Percentiles rank a stretch among this genome's conserved stretches.
phyloP scores from a whole-genome alignment of 64 coral and sea anemone genomes.

The Montipora sp. region DNA sequence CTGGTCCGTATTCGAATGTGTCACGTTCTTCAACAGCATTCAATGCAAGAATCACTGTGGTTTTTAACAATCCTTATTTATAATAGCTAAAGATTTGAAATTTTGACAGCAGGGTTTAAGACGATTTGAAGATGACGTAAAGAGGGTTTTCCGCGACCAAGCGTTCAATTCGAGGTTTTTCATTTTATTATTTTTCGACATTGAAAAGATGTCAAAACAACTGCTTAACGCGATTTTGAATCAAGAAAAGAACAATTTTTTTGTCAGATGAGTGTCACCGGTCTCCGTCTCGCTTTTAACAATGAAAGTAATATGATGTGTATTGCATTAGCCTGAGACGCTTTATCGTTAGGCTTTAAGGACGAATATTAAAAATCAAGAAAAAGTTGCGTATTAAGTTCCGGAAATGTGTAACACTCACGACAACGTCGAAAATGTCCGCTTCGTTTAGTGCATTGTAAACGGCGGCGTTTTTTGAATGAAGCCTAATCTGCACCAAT shows the following conservation, averaged over 20 bases:
- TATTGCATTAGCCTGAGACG: no score
- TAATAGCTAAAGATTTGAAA: no score
- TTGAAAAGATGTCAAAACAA: no score
- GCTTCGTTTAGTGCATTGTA: not conserved
- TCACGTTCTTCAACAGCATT: no score
- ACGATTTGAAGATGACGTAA: not conserved
- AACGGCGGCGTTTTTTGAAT: conserved; percentile 4
- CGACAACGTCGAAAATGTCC: not conserved
- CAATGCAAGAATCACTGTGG: not conserved
- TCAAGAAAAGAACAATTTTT: no score
- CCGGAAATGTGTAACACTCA: not conserved
- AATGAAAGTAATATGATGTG: no score
- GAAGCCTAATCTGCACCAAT: conserved; percentile 3
- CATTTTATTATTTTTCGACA: not conserved
- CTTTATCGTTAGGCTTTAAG: no score
- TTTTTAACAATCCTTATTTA: not conserved
- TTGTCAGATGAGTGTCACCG: no score
- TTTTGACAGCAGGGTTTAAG: not conserved
- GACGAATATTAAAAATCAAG: not conserved
- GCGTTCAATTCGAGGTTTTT: not conserved
- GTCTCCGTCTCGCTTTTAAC: no score
- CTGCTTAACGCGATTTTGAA: no score
- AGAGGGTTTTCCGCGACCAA: not conserved
- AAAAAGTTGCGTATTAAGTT: not conserved
- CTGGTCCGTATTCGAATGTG: no score